phyloP scores from a whole-genome alignment of 2,113 vertebrate genomes.

The Ascaphus truei region DNA sequence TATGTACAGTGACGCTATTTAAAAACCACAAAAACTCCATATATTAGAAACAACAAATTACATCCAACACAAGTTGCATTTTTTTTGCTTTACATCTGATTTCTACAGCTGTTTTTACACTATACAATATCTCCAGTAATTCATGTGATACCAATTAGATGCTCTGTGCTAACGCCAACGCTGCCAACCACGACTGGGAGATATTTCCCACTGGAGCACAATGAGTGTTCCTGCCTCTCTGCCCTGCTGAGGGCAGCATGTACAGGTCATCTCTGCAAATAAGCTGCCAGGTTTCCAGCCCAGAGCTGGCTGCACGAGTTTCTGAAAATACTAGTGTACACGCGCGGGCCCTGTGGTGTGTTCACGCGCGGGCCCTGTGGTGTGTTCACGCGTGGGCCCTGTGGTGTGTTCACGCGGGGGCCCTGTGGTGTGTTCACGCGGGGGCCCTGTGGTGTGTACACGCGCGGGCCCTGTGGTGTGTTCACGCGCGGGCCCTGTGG shows the following conservation, averaged over 20 bases:
- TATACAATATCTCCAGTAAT: conserved; percentile 59
- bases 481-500: too few species aligned
- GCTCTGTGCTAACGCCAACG: too few species aligned
- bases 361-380: too few species aligned
- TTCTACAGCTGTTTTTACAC: conserved; percentile 48
- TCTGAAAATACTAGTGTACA: too few species aligned
- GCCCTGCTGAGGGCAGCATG: background rate
- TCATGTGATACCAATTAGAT: background rate
- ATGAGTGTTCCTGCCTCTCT: background rate
- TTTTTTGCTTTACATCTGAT: conserved; percentile 44
- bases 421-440: too few species aligned
- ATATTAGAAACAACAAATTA: conserved; percentile 76
- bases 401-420: too few species aligned
- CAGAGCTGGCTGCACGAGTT: rapidly evolving
- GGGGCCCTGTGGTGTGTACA: too few species aligned
- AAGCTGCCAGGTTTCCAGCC: background rate
- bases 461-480: too few species aligned
- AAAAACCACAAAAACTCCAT: conserved; percentile 65
- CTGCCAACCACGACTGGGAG: too few species aligned
- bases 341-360: too few species aligned
- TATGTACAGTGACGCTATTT: conserved; percentile 70
- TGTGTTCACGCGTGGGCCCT: too few species aligned
- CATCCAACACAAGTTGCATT: conserved; percentile 61
- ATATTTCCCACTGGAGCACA: too few species aligned
- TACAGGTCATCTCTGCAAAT: background rate